Base-by-base conservation (phyloP, 2,113 vertebrate species). In the Macroglossus sobrinus region DNA sequence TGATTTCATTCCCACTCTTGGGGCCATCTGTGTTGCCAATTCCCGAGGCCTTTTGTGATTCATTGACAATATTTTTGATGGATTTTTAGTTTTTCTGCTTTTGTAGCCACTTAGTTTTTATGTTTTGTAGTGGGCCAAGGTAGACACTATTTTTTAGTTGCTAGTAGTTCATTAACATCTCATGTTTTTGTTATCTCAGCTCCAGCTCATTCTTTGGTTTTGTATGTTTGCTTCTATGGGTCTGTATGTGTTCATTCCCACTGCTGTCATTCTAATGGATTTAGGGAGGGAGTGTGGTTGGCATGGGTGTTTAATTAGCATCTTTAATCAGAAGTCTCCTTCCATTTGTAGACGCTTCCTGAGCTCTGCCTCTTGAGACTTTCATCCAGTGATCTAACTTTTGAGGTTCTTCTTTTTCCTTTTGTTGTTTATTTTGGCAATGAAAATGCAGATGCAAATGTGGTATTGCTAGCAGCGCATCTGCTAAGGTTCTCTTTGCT, bases 291-390 rank as follows among this genome's bases (percentile, higher is more conserved):
- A 53, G 21, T 9, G 24, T 30, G 40, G 43, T 22, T 14, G n/a
- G 30, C 4, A 0, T 57, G 64, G 50, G 1, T 38, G 6, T 45
- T 57, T 2, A 28, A 1, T 38, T 22, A 1, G n/a, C 33, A 4
- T 66, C 22, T 59, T 55, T n/a, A 26, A 7, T 69, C 26, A n/a
- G 69, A 86, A 47, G 9, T 14, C 47, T 22, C 38, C 35, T 8
- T 15, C 4, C 6, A 5, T 84, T 18, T 38, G 2, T 84, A 16
- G 61, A 33, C 40, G 7, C 8, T 53, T 50, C 24, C 28, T 84
- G 12, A n/a, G 21, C 43, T 74, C n/a, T 53, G 63, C 35, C 50
- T 81, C 66, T 63, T 57, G n/a, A 89, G 61, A 59, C 80, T 90
- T 59, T 87, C n/a, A 68, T n/a, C 15, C 57, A 79, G 30, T 35